Evolutionary conservation across 1,140 invertebrate genomes (phyloP), one percentile per base, ranked within the genome.

Genomic region (Trichogramma pretiosum): DNA sequence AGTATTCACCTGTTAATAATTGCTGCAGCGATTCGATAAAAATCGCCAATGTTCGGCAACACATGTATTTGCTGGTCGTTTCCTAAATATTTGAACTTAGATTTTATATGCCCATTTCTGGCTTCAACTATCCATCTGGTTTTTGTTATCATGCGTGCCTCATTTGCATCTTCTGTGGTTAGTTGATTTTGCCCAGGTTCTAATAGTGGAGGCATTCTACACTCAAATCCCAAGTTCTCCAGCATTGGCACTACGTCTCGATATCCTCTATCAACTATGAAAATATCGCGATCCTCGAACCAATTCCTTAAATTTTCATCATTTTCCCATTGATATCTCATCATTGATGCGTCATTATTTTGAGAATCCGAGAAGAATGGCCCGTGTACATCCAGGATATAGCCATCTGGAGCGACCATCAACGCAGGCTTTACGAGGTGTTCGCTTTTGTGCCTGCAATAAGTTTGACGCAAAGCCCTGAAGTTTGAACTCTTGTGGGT

Each of bases 291-390:
- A 24, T 26, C 16, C 11, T 42, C 30, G 21, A 57, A 46, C 33
- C 46, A 47, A 13, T 26, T 18, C 13, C 24, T 37, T 11, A 57
- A 39, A 13, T 35, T 36, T n/a, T 41, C n/a, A 24, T 47, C 36
- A 19, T 30, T 19, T 37, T 38, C 10, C 5, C 52, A 50, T 18
- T 45, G 34, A 46, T 48, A 19, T 7, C 26, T 23, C 1, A 57
- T 18, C 11, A 59, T 53, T 1, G 28, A 16, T 17, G 57, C 53
- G 30, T 57, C 53, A 28, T 59, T 59, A 24, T 59, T 50, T 11
- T 9, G 4, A 3, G 35, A 23, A 43, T 52, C 1, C n/a, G 17
- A n/a, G 35, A 52, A 47, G 16, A 46, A 52, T 11, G 35, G 35
- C 30, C 18, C 56, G 43, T 19, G 50, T 41, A 34, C 36, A 57